A percentile compares a stretch with the other conserved stretches of the same genome.
Conservation (phyloP, 2,797 vertebrate genomes). For the Myotis daubentonii region DNA sequence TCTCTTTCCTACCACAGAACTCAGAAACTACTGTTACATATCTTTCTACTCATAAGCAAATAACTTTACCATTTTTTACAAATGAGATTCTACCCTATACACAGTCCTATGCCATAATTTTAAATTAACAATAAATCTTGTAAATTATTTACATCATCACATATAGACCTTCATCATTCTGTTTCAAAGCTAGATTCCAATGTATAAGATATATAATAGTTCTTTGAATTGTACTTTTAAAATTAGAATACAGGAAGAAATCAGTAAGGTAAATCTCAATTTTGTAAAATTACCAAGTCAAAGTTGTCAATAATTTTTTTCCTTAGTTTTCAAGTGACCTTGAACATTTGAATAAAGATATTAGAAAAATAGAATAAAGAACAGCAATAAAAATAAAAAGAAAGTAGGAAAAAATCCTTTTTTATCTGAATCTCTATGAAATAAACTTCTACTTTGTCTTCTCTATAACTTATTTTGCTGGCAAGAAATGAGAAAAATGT, state of each 20-base stretch:
- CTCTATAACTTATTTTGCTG: neutral
- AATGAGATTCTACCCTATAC: neutral
- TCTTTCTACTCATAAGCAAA: neutral
- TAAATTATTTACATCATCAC: neutral
- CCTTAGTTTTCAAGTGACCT: neutral
- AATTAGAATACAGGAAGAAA: neutral
- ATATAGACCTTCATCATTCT: neutral
- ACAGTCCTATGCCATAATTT: neutral
- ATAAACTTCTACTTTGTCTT: neutral
- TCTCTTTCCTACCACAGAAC: neutral
- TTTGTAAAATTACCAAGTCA: neutral
- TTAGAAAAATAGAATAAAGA: neutral
- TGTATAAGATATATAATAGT: neutral
- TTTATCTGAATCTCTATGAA: neutral
- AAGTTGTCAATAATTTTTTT: neutral
- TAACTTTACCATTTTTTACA: neutral
- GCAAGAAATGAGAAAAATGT: neutral
- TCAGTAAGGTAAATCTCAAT: neutral
- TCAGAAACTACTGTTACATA: neutral
- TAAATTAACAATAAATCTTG: neutral
- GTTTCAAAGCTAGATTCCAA: neutral
- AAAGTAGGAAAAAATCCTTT: neutral
- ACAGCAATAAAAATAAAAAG: neutral
- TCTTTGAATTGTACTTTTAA: neutral
- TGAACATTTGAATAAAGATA: neutral